phyloP scores from a whole-genome alignment of 2,797 vertebrate genomes.

The Sebastes miniatus region DNA sequence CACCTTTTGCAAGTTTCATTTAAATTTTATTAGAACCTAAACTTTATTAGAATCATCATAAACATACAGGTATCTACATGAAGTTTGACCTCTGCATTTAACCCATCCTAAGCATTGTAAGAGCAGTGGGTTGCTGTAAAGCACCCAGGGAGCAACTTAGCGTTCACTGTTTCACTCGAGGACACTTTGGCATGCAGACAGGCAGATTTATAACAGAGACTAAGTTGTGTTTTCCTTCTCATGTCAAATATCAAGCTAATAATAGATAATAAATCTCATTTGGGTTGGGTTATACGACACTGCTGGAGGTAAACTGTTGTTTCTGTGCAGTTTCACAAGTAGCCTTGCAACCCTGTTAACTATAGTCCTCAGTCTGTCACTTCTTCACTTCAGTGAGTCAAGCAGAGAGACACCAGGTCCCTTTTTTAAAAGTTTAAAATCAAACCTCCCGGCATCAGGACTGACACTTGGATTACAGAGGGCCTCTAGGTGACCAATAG shows the following conservation, averaged over 20 bases:
- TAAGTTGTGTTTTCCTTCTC: background rate
- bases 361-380: background rate
- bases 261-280: background rate
- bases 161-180: too few species aligned
- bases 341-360: background rate
- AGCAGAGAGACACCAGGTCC: background rate
- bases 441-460: background rate
- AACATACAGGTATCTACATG: rapidly evolving
- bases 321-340: background rate
- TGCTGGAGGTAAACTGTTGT: background rate
- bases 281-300: background rate
- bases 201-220: background rate
- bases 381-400: background rate
- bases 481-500: background rate
- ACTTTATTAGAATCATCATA: too few species aligned
- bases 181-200: too few species aligned
- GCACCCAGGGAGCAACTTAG: too few species aligned
- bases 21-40: too few species aligned
- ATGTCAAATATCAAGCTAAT: background rate
- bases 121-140: too few species aligned
- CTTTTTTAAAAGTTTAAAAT: slow-evolving; percentile 1
- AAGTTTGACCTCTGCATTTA: too few species aligned
- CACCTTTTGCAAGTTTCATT: too few species aligned
- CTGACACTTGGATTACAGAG: background rate
- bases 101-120: too few species aligned